phyloP scores from a whole-genome alignment of 2,888 invertebrate species.

The Drosophila sordidula region DNA sequence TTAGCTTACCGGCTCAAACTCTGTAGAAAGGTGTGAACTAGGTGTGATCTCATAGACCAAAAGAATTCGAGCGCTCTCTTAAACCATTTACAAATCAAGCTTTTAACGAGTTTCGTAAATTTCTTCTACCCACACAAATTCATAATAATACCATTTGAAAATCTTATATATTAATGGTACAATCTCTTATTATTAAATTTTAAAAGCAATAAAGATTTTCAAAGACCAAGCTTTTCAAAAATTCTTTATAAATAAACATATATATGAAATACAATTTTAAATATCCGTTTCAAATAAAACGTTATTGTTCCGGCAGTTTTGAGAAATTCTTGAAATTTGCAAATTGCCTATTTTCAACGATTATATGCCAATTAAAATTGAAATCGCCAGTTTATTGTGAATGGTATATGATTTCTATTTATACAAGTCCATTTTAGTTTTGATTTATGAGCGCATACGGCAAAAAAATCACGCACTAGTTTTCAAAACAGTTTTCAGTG shows the following conservation, averaged over 20 bases:
- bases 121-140: too few species aligned
- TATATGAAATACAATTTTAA: neutral
- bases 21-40: neutral
- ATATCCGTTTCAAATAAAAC: slow-evolving; percentile 12
- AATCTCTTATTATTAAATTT: too few species aligned
- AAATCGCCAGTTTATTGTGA: slow-evolving; percentile 18
- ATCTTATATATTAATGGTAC: too few species aligned
- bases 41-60: neutral
- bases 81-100: neutral
- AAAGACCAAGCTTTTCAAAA: neutral
- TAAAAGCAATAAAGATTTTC: too few species aligned
- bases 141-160: too few species aligned
- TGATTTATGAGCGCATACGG: slow-evolving; percentile 35
- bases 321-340: slow-evolving; percentile 1
- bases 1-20: neutral
- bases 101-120: too few species aligned
- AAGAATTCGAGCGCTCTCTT: neutral
- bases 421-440: slow-evolving; percentile 21
- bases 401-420: slow-evolving; percentile 33
- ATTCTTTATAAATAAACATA: too few species aligned
- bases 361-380: slow-evolving; percentile 38
- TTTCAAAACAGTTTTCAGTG: slow-evolving; percentile 23
- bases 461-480: slow-evolving; percentile 53
- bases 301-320: slow-evolving; percentile 13
- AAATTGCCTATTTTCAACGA: slow-evolving; percentile 22